phyloP scores from a whole-genome alignment of 2,888 invertebrate genomes.

The Maniola hyperantus region DNA sequence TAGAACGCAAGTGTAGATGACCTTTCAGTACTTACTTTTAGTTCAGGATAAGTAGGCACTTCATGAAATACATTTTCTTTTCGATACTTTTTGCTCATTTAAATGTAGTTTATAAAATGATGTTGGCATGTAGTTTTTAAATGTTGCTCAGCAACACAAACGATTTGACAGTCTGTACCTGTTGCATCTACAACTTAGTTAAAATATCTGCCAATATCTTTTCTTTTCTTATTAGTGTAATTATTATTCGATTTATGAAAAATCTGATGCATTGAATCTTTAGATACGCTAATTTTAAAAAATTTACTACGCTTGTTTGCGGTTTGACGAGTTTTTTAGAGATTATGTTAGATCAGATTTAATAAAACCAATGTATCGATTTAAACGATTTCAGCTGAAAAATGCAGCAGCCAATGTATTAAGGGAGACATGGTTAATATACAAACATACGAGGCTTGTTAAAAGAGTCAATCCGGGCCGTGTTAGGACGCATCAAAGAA shows the following conservation, averaged over 20 bases:
- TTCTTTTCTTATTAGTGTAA: neutral
- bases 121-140: constrained; percentile 3
- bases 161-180: neutral
- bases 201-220: constrained; percentile 15
- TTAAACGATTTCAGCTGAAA: constrained; percentile 90
- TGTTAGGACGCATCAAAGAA: constrained; percentile 98
- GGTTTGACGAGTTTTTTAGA: constrained; percentile 24
- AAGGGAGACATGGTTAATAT: constrained; percentile 99
- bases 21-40: constrained; percentile 24
- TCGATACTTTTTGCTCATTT: constrained; percentile 18
- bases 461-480: constrained; percentile 98
- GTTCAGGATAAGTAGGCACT: constrained; percentile 26
- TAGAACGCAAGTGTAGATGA: constrained; percentile 33
- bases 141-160: neutral
- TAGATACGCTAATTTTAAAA: constrained; percentile 17
- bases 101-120: constrained; percentile 1
- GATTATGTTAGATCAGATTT: constrained; percentile 8
- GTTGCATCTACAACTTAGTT: neutral
- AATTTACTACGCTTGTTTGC: constrained; percentile 28
- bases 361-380: constrained; percentile 23
- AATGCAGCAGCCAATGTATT: constrained; percentile 99
- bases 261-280: constrained; percentile 13
- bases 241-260: neutral
- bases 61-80: constrained; percentile 10
- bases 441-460: constrained; percentile 99